Conservation (phyloP, 2,797 vertebrate genomes). For the Amphiprion clarkii region DNA sequence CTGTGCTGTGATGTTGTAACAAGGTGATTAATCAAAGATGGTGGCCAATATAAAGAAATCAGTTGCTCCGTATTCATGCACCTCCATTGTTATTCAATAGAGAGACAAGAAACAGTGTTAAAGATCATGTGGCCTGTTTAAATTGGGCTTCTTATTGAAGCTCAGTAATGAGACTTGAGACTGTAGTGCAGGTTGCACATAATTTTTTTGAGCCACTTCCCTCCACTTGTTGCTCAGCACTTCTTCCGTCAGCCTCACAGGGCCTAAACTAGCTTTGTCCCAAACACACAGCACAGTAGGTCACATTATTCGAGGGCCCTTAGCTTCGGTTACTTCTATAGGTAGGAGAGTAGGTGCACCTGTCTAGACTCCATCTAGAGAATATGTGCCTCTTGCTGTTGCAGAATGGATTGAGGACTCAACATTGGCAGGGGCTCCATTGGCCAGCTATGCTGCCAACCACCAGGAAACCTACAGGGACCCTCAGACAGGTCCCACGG, state of each 20-base stretch:
- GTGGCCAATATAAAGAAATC: slow-evolving; percentile 27
- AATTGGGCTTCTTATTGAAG: slow-evolving; percentile 1
- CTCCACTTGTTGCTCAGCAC: not conserved
- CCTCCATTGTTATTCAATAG: slow-evolving; percentile 6
- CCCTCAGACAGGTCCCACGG: slow-evolving; percentile 80
- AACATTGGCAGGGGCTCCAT: slow-evolving; percentile 88
- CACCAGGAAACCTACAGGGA: slow-evolving; percentile 94
- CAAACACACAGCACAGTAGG: slow-evolving; percentile 29
- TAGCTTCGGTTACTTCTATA: slow-evolving; percentile 21
- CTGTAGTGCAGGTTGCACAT: slow-evolving; percentile 1
- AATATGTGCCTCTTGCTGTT: slow-evolving; percentile 77
- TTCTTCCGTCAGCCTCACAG: slow-evolving; percentile 4
- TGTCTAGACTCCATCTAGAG: slow-evolving; percentile 66
- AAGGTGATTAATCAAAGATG: slow-evolving; percentile 61
- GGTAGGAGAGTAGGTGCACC: slow-evolving; percentile 44
- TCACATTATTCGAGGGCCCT: slow-evolving; percentile 9
- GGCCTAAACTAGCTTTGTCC: not conserved
- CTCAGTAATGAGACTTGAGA: slow-evolving; percentile 5
- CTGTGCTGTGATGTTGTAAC: slow-evolving; percentile 15
- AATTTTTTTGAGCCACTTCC: not conserved
- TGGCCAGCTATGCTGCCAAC: slow-evolving; percentile 91
- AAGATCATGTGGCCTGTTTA: slow-evolving; percentile 7
- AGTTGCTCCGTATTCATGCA: slow-evolving; percentile 14
- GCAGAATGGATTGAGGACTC: slow-evolving; percentile 97
- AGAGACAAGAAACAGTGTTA: not conserved